Evolutionary conservation across 1,140 invertebrate genomes (phyloP), one percentile per base, ranked within the genome.

Genomic region (Eupeodes corollae): DNA sequence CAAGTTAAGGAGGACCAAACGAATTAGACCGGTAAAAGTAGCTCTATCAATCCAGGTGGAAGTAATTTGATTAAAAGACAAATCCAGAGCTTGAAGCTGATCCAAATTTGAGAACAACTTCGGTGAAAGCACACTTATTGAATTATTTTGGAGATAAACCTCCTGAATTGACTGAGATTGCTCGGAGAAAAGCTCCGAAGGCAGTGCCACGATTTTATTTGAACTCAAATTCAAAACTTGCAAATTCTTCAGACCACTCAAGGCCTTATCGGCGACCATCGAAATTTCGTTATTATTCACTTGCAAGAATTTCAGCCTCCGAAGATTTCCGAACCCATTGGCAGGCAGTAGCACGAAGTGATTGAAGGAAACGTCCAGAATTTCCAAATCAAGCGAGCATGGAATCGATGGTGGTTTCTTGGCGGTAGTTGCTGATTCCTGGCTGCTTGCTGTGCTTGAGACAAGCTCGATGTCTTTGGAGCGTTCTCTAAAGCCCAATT

Each of bases 81-180:
- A 72, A 67, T 96, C 88, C 40, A 97, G 70, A 1, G 86, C 79
- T 56, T 88, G 77, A 47, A 97, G 73, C 60, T 91, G 84, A 55
- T 87, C 82, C 57, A 96, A 76, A 58, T 88, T 86, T 8, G 82
- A 76, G 58, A 93, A 87, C 11, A 91, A 72, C 48, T 83, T 83
- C 0, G 86, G 83, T 44, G 85, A 82, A 35, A 91, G 70, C 9
- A 83, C 81, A 59, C 80, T 81, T 41, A 91, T 88, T 40, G 83
- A 89, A 74, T 92, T 93, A 68, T 91, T 91, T 64, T 88, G 83
- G 55, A 92, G 67, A 63, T 88, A 83, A 52, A 93, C 79, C 72
- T 91, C 86, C 70, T 86, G 86, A 46, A 94, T 79, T 14, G 82
- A 79, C 46, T 81, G 79, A 11, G 78, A 73, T 50, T 80, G 78